Conservation (phyloP, 1,140 invertebrate genomes). For the Telenomus remus region DNA sequence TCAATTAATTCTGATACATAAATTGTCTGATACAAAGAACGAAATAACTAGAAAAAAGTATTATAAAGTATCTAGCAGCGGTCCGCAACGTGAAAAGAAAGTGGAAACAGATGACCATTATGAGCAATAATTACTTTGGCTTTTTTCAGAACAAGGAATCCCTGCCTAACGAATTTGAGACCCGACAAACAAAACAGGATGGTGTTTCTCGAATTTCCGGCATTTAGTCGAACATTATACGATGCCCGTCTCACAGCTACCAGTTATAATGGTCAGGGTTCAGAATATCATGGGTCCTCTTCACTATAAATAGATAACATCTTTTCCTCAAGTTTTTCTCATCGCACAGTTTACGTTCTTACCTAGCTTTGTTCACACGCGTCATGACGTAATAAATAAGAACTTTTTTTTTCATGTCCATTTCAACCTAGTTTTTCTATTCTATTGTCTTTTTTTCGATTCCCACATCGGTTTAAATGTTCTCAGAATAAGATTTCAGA, state of each 20-base stretch:
- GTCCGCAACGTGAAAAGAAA: constrained; percentile 13
- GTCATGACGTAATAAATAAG: neutral
- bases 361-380: neutral
- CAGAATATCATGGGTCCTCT: constrained; percentile 3
- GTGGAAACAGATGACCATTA: constrained; percentile 40
- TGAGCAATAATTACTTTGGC: constrained; percentile 20
- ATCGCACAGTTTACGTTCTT: neutral
- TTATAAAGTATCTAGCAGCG: constrained; percentile 17
- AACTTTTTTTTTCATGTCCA: too few relatives aligned
- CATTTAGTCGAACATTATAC: constrained; percentile 5
- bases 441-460: too few relatives aligned
- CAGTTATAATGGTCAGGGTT: constrained; percentile 34
- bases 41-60: constrained; percentile 8
- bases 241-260: constrained; percentile 9
- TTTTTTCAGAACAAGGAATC: constrained; percentile 24
- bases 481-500: too few relatives aligned
- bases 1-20: too few relatives aligned
- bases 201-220: constrained; percentile 23
- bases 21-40: neutral
- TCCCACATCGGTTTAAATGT: too few relatives aligned
- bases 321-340: constrained; percentile 3
- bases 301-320: constrained; percentile 22
- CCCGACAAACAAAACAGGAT: constrained; percentile 18
- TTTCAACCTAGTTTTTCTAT: too few relatives aligned
- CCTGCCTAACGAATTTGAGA: constrained; percentile 19